phyloP scores from a whole-genome alignment of 1,140 invertebrate genomes.

The Colletes gigas region DNA sequence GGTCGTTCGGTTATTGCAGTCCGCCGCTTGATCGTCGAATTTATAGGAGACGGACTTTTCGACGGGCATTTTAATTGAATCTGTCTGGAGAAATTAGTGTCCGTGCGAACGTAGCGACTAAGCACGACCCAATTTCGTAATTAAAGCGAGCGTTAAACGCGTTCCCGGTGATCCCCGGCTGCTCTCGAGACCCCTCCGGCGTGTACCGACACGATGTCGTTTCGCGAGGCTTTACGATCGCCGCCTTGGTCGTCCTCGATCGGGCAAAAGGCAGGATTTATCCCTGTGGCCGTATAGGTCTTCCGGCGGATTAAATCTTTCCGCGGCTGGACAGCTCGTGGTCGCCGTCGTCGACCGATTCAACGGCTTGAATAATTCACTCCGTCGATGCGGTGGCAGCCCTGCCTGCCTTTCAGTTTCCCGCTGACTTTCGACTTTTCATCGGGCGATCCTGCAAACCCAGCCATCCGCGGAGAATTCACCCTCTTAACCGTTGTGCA shows the following conservation, averaged over 20 bases:
- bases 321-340: neutral
- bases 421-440: conserved; percentile 12
- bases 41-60: too few species aligned
- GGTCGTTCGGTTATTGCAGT: too few species aligned
- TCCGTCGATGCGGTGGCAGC: neutral
- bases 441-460: neutral
- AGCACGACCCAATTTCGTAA: conserved; percentile 65
- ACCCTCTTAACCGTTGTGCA: neutral
- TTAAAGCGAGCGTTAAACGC: conserved; percentile 55
- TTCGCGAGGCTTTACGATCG: neutral
- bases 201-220: conserved; percentile 3
- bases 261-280: neutral
- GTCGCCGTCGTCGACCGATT: conserved; percentile 1
- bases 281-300: neutral
- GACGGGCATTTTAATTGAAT: conserved; percentile 61
- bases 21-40: conserved; percentile 8
- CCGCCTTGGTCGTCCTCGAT: neutral
- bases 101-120: neutral
- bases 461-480: neutral
- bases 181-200: neutral
- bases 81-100: conserved; percentile 48
- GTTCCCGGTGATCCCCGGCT: neutral
- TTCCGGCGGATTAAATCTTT: conserved; percentile 23
- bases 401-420: neutral
- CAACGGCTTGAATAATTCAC: conserved; percentile 30